A percentile compares a stretch with the other conserved stretches of the same genome.
These are phyloP conservation scores for Aegithalos caudatus DNA, from an alignment of 2,113 vertebrate genomes.

Conservation along the genomic window DNA sequence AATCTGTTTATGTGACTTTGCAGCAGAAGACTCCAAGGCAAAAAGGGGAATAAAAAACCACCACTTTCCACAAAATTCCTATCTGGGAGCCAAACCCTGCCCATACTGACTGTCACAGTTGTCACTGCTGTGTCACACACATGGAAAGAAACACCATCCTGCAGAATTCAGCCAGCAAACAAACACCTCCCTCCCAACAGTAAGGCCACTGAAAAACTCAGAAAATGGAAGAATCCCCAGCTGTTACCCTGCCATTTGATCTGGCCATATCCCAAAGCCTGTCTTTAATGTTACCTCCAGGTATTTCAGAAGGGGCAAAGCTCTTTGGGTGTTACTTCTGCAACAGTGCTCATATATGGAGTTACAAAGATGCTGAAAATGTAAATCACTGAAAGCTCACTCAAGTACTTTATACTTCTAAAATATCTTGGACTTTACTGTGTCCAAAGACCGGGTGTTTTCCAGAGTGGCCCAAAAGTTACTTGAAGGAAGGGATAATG, in stretches of 20 bases:
- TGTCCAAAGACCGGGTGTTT: neutral
- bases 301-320: neutral
- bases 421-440: neutral
- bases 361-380: neutral
- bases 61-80: neutral
- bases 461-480: neutral
- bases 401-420: neutral
- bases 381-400: neutral
- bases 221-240: neutral
- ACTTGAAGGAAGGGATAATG: neutral
- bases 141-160: neutral
- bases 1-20: neutral
- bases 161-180: neutral
- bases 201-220: neutral
- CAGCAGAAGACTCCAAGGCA: neutral
- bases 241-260: accelerated
- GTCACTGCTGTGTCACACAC: neutral
- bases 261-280: neutral
- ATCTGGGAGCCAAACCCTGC: neutral
- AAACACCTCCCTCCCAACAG: neutral
- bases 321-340: accelerated
- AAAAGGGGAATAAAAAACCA: neutral
- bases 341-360: neutral
- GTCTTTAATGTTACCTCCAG: neutral
- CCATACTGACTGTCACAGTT: neutral